These are phyloP conservation scores for Koerneria pararmatus DNA, from an alignment of 2,888 invertebrate species.

Conservation along the genomic window DNA sequence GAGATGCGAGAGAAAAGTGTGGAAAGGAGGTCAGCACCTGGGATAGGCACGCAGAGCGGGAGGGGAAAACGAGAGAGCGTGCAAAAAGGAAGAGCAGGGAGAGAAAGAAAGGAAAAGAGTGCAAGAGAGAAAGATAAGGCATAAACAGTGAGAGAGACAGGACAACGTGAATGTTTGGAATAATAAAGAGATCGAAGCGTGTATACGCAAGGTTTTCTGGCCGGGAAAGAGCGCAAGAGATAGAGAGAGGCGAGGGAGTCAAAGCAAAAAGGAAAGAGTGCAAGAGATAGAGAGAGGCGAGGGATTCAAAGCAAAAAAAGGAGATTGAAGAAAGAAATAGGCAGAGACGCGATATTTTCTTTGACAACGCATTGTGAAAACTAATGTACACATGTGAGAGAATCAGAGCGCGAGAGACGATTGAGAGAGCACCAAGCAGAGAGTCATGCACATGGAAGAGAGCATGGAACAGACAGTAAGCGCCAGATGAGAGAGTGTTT, in stretches of 20 bases:
- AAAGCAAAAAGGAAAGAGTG: neutral
- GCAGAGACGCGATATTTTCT: neutral
- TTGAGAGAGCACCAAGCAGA: no score
- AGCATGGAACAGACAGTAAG: no score
- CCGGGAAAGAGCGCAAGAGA: constrained; percentile 23
- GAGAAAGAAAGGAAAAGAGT: constrained; percentile 4
- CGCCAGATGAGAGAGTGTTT: no score
- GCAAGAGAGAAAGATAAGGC: constrained; percentile 8
- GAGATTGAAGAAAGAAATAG: neutral
- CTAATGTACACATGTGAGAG: no score
- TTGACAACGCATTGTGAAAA: no score
- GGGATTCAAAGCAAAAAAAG: neutral
- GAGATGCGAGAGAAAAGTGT: neutral
- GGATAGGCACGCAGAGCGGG: neutral
- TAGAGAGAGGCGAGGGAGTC: constrained; percentile 11
- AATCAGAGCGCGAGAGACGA: no score
- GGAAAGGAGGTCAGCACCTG: constrained; percentile 8
- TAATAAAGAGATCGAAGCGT: neutral
- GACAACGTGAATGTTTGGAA: neutral
- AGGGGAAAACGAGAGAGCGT: neutral
- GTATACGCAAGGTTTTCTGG: neutral
- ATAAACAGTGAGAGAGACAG: neutral
- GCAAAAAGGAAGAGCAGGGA: constrained; percentile 8
- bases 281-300: neutral
- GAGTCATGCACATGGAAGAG: no score